Evolutionary conservation across 2,113 vertebrate species (phyloP).

Genomic region (Ia io): DNA sequence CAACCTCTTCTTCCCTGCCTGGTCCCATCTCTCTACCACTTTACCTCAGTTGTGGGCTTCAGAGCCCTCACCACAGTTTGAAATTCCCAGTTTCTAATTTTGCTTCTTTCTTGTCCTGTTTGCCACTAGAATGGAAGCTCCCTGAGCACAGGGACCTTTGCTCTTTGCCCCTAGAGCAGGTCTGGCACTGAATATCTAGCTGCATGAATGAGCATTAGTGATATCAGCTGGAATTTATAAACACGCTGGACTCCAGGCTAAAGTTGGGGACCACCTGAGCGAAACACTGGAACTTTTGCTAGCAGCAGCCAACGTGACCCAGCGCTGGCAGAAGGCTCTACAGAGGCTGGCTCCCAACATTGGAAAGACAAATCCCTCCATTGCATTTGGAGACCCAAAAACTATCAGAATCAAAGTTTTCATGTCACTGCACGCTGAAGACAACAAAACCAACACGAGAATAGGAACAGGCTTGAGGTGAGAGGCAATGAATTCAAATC

Average conservation of each 20-base stretch:
- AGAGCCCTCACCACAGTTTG: neutral
- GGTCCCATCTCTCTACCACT: neutral
- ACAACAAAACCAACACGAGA: neutral
- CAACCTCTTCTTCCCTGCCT: neutral
- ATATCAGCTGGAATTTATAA: neutral
- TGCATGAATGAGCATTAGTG: neutral
- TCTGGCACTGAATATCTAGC: neutral
- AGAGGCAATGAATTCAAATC: neutral
- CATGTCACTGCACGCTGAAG: neutral
- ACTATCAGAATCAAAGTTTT: slow-evolving; percentile 16
- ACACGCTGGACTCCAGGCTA: neutral
- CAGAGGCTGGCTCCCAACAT: neutral
- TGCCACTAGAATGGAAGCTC: neutral
- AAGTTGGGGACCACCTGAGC: neutral
- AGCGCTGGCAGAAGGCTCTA: neutral
- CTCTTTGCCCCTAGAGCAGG: neutral
- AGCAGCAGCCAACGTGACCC: neutral
- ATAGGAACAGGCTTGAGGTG: neutral
- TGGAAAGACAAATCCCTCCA: neutral
- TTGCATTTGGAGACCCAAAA: neutral
- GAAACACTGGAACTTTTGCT: neutral
- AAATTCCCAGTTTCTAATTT: neutral
- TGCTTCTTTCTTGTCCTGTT: neutral
- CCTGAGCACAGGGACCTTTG: neutral
- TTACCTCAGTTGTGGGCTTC: neutral